Base-by-base conservation (phyloP, 2,113 vertebrate species). In the Nyctibius bracteatus region DNA sequence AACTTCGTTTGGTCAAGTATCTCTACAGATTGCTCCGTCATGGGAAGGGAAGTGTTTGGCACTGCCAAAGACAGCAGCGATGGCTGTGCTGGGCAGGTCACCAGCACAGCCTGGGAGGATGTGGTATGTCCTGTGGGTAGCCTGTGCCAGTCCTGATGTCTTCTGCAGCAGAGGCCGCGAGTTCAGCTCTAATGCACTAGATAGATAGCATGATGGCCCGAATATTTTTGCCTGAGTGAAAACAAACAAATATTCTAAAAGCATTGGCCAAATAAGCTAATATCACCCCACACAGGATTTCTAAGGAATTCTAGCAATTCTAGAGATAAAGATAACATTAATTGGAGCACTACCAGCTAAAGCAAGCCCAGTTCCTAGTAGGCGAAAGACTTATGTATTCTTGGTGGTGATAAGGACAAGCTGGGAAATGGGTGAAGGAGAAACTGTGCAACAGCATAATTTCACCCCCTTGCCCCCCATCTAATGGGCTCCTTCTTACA, bases 261-360 rank as follows among this genome's bases (percentile, higher is more conserved):
- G 24, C 59, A 41, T 44, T 61, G 39, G 52, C 12, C 39, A 94
- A 93, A 92, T 74, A 88, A 81, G 25, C 15, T 67, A 82, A 39
- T 95, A 59, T 78, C 46, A 81, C 84, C 57, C 59, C 83, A 86
- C 62, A 51, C 3, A 30, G 12, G 72, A 92, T 93, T 94, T 95
- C 68, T 65, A 67, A 92, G 57, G 91, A 88, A 92, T 95, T 88
- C 51, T 63, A 86, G 35, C 28, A 66, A 83, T 90, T 94, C 39
- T 81, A 83, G 82, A 93, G 59, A 92, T 63, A 94, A 90, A 86
- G 86, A 93, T 77, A 86, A 62, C 19, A 59, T 77, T 81, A 91
- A 66, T 30, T 94, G 85, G 67, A 94, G 19, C 22, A 28, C 10
- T 90, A 59, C 35, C 39, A 93, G 59, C 35, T 78, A 78, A 96